Base-by-base conservation (phyloP, 2,888 invertebrate genomes). In the Cheilosia grossa region DNA sequence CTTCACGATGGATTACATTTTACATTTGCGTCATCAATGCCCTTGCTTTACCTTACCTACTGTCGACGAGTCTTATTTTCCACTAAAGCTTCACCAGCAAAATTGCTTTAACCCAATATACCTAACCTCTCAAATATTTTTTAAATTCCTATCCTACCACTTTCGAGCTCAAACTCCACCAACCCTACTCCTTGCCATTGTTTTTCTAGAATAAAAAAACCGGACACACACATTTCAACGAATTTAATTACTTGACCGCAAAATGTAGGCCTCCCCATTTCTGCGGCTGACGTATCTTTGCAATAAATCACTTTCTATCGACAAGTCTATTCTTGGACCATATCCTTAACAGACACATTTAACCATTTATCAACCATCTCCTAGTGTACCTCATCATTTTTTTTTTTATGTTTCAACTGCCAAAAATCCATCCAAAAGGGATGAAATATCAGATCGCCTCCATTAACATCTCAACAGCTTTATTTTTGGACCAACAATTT, bases 301-400 rank as follows among this genome's bases (percentile, higher is more conserved):
- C 56, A 30, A 49, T 73, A 63, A 73, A 72, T 72, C 61, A 72
- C 30, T 72, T 30, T 15, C 9, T 15, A 73, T 73, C 63, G 73
- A 73, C 30, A 19, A 44, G 44, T 56, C 67, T 73, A 73, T 73
- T 63, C 54, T 44, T 44, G 61, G 61, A n/a, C 24, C n/a, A 37
- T 9, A 56, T 69, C 33, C 69, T 69, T 19, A 15, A 42, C 51
- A 69, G 47, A 56, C 67, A 44, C 56, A 67, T 56, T 30, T 67
- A 44, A 54, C 44, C 44, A 56, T 67, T 67, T 67, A 67, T 67
- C 54, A 56, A n/a, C 1, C 44, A 30, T 24, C 30, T 56, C 42
- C 67, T 44, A 33, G 6, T n/a, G 2, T 42, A 19, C 44, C 17
- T 30, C 30, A 30, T 56, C 54, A 44, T 54, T 21, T 56, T 53